These are phyloP conservation scores for Bombylius discolor DNA, from an alignment of 2,888 invertebrate genomes.

Conservation along the genomic window DNA sequence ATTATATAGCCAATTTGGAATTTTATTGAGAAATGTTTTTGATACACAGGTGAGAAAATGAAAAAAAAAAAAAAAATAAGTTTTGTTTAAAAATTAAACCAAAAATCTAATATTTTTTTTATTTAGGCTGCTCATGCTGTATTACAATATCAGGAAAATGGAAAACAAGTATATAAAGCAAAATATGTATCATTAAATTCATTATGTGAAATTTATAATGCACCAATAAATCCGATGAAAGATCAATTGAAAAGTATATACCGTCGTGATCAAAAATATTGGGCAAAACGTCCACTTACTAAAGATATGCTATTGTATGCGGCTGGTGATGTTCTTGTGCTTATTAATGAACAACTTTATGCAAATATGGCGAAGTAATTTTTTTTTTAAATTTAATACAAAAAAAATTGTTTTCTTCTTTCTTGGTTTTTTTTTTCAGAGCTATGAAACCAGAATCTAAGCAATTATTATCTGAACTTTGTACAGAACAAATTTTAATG, in stretches of 20 bases:
- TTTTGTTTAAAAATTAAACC: background rate
- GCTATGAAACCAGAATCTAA: slow-evolving; percentile 59
- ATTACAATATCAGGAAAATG: slow-evolving; percentile 76
- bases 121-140: slow-evolving; percentile 75
- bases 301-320: slow-evolving; percentile 87
- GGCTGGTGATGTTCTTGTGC: slow-evolving; percentile 73
- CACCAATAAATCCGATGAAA: slow-evolving; percentile 79
- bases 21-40: slow-evolving; percentile 71
- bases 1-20: slow-evolving; percentile 73
- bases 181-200: slow-evolving; percentile 87
- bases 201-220: slow-evolving; percentile 78
- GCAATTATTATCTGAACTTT: slow-evolving; percentile 65
- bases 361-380: slow-evolving; percentile 50
- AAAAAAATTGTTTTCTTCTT: background rate
- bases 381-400: background rate
- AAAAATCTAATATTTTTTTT: background rate
- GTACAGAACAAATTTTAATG: slow-evolving; percentile 76
- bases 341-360: slow-evolving; percentile 77
- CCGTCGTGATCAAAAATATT: slow-evolving; percentile 70
- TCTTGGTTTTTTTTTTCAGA: slow-evolving; percentile 24
- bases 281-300: slow-evolving; percentile 78
- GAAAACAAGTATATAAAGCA: slow-evolving; percentile 85
- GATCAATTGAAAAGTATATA: slow-evolving; percentile 80
- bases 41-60: slow-evolving; percentile 59
- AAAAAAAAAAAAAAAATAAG: background rate